Percentiles rank a stretch among this genome's conserved stretches.
Conservation (phyloP, 2,113 vertebrate species). For the Bubalus kerabau region DNA sequence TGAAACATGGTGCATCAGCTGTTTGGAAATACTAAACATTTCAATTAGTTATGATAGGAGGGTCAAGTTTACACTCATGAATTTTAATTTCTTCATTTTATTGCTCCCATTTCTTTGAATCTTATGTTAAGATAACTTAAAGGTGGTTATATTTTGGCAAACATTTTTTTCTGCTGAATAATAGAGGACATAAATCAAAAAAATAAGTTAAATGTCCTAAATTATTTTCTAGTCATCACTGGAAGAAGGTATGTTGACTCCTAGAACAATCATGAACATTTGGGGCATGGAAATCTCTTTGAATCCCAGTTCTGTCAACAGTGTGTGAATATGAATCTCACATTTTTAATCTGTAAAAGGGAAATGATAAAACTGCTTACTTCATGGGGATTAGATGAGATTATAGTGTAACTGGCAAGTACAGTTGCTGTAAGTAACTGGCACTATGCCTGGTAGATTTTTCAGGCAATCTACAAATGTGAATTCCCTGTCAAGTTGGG, state of each 20-base stretch:
- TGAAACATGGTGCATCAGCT: not conserved
- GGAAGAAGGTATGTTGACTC: not conserved
- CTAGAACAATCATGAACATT: not conserved
- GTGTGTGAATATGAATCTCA: not conserved
- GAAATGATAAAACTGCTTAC: constrained; percentile 7
- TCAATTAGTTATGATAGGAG: not conserved
- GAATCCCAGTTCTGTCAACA: not conserved
- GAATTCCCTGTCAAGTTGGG: not conserved
- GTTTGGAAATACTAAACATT: not conserved
- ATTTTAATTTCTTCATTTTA: constrained; percentile 50
- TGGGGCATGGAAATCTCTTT: not conserved
- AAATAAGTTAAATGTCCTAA: not conserved
- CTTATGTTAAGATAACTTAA: constrained; percentile 26
- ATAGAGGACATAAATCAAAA: not conserved
- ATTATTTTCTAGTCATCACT: not conserved
- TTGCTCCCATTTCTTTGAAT: constrained; percentile 5
- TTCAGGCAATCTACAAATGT: not conserved
- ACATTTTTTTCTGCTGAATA: not conserved
- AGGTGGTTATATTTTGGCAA: not conserved
- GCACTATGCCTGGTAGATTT: not conserved
- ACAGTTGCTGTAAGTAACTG: not conserved
- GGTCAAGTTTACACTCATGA: constrained; percentile 19
- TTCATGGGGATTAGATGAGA: not conserved
- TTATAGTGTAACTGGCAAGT: not conserved
- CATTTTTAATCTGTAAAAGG: not conserved